Conservation (phyloP, 2,888 invertebrate species). For the Euphydryas editha region DNA sequence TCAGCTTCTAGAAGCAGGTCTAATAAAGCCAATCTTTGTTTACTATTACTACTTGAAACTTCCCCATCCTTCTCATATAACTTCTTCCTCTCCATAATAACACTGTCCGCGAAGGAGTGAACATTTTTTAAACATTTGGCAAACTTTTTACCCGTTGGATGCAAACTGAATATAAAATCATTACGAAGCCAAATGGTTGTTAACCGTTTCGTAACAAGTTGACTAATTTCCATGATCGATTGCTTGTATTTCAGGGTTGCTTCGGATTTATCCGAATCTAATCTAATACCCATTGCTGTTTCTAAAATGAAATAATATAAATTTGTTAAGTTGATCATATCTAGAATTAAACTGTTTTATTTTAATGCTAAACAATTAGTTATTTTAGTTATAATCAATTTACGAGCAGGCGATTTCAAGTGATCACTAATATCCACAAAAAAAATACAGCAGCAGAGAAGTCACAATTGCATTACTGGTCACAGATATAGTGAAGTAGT, state of each 20-base stretch:
- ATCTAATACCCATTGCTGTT: slow-evolving; percentile 85
- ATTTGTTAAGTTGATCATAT: too few relatives aligned
- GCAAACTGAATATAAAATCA: slow-evolving; percentile 75
- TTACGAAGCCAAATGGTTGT: slow-evolving; percentile 82
- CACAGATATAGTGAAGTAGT: too few relatives aligned
- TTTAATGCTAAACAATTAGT: too few relatives aligned
- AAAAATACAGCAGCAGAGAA: too few relatives aligned
- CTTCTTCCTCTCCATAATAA: slow-evolving; percentile 77
- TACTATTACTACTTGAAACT: slow-evolving; percentile 45
- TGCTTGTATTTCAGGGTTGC: slow-evolving; percentile 75
- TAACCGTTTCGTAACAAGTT: slow-evolving; percentile 54
- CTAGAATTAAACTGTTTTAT: too few relatives aligned
- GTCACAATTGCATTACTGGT: too few relatives aligned
- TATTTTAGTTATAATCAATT: too few relatives aligned
- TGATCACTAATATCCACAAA: too few relatives aligned
- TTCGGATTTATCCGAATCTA: slow-evolving; percentile 67
- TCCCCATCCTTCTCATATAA: slow-evolving; percentile 39
- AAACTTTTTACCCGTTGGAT: slow-evolving; percentile 60
- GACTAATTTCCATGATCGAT: slow-evolving; percentile 73
- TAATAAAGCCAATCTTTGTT: slow-evolving; percentile 85
- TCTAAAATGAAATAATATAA: slow-evolving; percentile 70
- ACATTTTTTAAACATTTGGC: slow-evolving; percentile 71
- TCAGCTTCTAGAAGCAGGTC: too few relatives aligned
- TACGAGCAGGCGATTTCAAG: too few relatives aligned
- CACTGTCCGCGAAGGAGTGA: slow-evolving; percentile 80